These are phyloP conservation scores for Acanthosepion lycidas DNA, from an alignment of 2,888 invertebrate species.

Conservation along the genomic window DNA sequence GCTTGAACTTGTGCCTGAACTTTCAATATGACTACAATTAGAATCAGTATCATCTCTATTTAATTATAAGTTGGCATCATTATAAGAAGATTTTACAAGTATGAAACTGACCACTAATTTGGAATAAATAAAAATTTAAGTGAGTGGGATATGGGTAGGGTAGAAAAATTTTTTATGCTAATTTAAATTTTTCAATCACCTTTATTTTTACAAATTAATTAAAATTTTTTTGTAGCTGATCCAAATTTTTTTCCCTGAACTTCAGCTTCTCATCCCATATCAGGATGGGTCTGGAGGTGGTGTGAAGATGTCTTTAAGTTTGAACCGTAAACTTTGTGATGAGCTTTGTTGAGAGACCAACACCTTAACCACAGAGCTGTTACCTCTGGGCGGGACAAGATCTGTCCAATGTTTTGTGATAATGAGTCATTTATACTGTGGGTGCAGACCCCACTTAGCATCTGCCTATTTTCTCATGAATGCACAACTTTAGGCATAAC, in stretches of 20 bases:
- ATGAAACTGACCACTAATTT: neutral
- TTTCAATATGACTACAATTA: neutral
- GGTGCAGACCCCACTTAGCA: slow-evolving; percentile 33
- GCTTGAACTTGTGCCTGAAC: neutral
- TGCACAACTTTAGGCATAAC: neutral
- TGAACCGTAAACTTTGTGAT: neutral
- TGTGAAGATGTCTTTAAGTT: neutral
- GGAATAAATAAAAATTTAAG: too few species aligned
- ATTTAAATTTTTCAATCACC: neutral
- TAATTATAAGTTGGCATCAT: neutral
- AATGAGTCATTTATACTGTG: slow-evolving; percentile 20
- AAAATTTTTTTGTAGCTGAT: neutral
- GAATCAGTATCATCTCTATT: neutral
- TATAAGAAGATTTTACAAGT: neutral
- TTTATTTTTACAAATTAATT: neutral
- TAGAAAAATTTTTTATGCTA: neutral
- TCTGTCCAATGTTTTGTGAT: slow-evolving; percentile 33
- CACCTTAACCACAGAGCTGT: neutral
- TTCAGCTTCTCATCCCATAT: neutral
- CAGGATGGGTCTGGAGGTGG: neutral
- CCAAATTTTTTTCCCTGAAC: neutral
- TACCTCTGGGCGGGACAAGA: slow-evolving; percentile 9
- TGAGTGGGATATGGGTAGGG: too few species aligned
- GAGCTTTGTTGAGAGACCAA: neutral
- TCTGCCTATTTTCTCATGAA: slow-evolving; percentile 23